phyloP scores from a whole-genome alignment of 2,797 vertebrate genomes.

The Thunnus albacares region DNA sequence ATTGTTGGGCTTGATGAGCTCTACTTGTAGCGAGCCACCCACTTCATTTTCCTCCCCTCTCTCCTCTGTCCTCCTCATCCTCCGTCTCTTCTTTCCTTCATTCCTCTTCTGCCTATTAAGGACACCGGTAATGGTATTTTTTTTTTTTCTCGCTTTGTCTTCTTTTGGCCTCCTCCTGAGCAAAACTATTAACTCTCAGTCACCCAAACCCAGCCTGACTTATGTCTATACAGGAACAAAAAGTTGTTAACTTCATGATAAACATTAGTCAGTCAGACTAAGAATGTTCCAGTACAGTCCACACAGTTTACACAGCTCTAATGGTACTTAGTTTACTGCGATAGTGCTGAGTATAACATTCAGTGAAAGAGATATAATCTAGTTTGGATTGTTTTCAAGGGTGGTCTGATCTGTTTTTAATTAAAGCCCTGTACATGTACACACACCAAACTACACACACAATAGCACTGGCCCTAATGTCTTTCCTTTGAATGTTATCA shows the following conservation, averaged over 20 bases:
- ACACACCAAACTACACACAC: constrained; percentile 19
- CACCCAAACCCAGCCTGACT: constrained; percentile 21
- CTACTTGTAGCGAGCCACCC: neutral
- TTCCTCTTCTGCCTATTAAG: constrained; percentile 43
- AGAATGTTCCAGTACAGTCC: constrained; percentile 11
- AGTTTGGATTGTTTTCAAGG: constrained; percentile 42
- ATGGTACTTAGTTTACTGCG: constrained; percentile 21
- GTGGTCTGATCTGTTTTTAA: constrained; percentile 36
- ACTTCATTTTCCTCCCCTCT: constrained; percentile 11
- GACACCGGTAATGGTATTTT: constrained; percentile 24
- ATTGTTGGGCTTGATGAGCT: neutral
- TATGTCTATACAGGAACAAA: neutral
- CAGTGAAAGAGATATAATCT: constrained; percentile 22
- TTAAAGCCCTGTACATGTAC: constrained; percentile 13
- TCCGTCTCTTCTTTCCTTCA: neutral
- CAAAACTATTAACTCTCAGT: constrained; percentile 44
- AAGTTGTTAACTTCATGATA: constrained; percentile 45
- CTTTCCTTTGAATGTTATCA: constrained; percentile 19
- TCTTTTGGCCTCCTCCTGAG: constrained; percentile 21
- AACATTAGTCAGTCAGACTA: constrained; percentile 51
- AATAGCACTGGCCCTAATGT: neutral
- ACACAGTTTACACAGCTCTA: constrained; percentile 33
- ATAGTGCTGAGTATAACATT: constrained; percentile 8
- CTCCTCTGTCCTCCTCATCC: constrained; percentile 11
- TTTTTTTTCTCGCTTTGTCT: constrained; percentile 27